Conservation (phyloP, 2,113 vertebrate genomes). For the Zosterops hypoxanthus region DNA sequence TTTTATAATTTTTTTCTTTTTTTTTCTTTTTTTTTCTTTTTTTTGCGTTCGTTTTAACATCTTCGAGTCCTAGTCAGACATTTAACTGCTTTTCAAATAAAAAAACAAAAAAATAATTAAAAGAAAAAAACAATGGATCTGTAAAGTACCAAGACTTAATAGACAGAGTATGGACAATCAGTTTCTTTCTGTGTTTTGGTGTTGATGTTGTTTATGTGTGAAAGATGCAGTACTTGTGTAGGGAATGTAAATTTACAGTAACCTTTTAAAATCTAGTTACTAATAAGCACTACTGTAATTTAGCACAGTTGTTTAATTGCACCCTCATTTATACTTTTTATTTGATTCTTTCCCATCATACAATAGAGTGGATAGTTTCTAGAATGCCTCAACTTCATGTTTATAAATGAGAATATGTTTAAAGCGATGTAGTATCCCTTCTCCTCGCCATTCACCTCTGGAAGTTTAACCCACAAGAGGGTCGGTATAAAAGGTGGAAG, state of each 20-base stretch:
- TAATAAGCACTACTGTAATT: constrained; percentile 99
- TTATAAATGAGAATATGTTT: constrained; percentile 84
- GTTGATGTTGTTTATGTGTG: constrained; percentile 99
- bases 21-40: constrained; percentile 81
- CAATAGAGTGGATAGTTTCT: constrained; percentile 84
- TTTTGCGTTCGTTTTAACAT: constrained; percentile 83
- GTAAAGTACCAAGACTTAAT: constrained; percentile 94
- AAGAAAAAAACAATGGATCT: constrained; percentile 86
- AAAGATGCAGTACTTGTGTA: constrained; percentile 99
- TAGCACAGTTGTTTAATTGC: constrained; percentile 92
- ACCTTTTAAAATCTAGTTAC: constrained; percentile 99
- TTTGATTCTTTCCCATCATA: constrained; percentile 85
- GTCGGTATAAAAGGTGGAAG: constrained; percentile 34
- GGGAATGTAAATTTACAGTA: constrained; percentile 99
- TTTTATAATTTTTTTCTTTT: constrained; percentile 88
- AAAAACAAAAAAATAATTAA: constrained; percentile 47
- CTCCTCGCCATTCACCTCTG: constrained; percentile 68
- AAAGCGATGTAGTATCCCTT: constrained; percentile 78
- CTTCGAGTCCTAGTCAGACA: constrained; percentile 77
- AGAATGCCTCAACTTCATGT: constrained; percentile 83
- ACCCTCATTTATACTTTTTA: constrained; percentile 86
- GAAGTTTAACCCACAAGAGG: constrained; percentile 60
- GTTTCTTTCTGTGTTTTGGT: constrained; percentile 97
- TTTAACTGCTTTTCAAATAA: constrained; percentile 82
- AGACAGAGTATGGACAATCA: constrained; percentile 99